These are phyloP conservation scores for Parauchenoglanis punctatus DNA, from an alignment of 2,797 vertebrate species.

Conservation along the genomic window DNA sequence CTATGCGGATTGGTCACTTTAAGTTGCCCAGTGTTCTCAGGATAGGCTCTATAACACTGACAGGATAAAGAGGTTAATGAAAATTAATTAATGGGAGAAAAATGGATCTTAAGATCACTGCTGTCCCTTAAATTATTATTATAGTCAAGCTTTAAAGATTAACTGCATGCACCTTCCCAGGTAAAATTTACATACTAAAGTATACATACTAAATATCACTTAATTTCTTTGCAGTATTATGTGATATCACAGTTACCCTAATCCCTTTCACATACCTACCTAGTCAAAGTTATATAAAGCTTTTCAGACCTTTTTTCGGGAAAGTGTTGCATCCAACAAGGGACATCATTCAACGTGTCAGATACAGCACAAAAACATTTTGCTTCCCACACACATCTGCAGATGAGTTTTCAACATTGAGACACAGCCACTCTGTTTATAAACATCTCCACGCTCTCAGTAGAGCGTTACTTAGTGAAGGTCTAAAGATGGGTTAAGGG, in stretches of 20 bases:
- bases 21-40: neutral
- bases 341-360: neutral
- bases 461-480: neutral
- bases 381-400: slow-evolving; percentile 10
- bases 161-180: neutral
- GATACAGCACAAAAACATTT: neutral
- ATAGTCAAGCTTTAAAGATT: neutral
- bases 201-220: neutral
- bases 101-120: neutral
- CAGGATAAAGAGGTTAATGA: neutral
- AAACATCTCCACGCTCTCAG: neutral
- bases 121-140: neutral
- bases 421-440: slow-evolving; percentile 1
- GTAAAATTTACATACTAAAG: neutral
- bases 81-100: neutral
- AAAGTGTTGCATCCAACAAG: neutral
- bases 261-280: neutral
- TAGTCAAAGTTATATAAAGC: neutral
- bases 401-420: slow-evolving; percentile 5
- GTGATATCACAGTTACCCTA: neutral
- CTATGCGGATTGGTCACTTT: neutral
- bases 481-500: slow-evolving; percentile 14
- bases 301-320: slow-evolving; percentile 7
- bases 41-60: neutral
- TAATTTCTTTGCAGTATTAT: neutral